Evolutionary conservation across 2,797 vertebrate genomes (phyloP), one percentile per base, ranked within the genome.

Genomic region (Glyptemys insculpta): DNA sequence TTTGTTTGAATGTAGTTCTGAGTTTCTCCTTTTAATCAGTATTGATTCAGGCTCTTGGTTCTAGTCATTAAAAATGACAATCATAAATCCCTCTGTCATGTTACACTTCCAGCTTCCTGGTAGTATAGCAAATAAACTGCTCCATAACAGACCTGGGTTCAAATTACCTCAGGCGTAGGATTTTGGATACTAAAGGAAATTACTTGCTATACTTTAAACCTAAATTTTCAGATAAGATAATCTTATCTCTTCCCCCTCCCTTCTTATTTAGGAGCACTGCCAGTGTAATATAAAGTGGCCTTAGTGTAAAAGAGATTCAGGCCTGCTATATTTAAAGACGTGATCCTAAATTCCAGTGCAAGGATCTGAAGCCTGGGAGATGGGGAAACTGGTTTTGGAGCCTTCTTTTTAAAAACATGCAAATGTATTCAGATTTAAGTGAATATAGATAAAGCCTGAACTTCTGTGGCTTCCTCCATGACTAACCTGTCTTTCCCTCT

Each of bases 31-130:
- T 87, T 95, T 97, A 92, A 97, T 95, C 90, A 93, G 88, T 37
- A 59, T 74, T 93, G 85, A 94, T 93, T 92, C 74, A 91, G 84
- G 50, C 76, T 91, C 74, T 92, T 96, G 89, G 89, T 97, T 95
- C 80, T 86, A 88, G 34, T 92, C 91, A 95, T 81, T 86, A 62
- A 29, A 91, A 94, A 91, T 19, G 83, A 91, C 96, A 91, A 95
- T 88, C 86, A 23, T 87, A 95, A 96, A 95, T 96, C 91, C 87
- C 91, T 16, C 94, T 97, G 80, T 90, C 49, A 86, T 81, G 94
- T 97, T 96, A 96, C 89, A 23, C 85, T 79, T 83, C 62, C 83
- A 19, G 88, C 54, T 59, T 78, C 90, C 86, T 12, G 31, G 68
- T 96, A 62, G 49, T 41, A n/a, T 52, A 74, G 6, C 25, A 92